Evolutionary conservation across 2,888 invertebrate species (phyloP).

Genomic region (Ametastegia equiseti): DNA sequence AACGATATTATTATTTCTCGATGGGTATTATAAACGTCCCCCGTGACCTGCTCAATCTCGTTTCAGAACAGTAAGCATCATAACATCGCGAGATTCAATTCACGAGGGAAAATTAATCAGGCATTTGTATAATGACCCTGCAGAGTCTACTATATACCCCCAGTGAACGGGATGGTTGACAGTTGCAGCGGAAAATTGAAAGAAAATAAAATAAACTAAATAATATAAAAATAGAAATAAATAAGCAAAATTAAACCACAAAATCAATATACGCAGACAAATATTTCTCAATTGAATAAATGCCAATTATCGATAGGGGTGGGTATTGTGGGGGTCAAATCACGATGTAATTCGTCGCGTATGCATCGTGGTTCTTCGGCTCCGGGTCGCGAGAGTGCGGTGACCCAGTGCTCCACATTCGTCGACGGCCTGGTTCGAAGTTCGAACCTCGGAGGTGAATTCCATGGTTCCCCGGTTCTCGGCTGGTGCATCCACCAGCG

Average conservation of each 20-base stretch:
- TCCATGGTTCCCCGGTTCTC: slow-evolving; percentile 39
- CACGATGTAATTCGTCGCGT: slow-evolving; percentile 39
- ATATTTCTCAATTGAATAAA: slow-evolving; percentile 8
- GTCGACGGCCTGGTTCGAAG: slow-evolving; percentile 53
- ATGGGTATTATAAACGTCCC: not conserved
- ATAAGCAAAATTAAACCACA: not conserved
- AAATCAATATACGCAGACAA: not conserved
- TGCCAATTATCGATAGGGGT: not conserved
- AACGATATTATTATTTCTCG: not conserved
- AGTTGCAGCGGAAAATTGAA: not conserved
- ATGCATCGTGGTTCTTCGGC: slow-evolving; percentile 40
- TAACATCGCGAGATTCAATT: not conserved
- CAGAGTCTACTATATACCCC: not conserved
- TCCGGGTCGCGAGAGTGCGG: slow-evolving; percentile 66
- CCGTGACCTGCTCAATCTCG: slow-evolving; percentile 17
- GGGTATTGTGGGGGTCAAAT: slow-evolving; percentile 22
- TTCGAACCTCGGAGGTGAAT: slow-evolving; percentile 41
- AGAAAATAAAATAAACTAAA: not conserved
- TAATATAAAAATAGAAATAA: not conserved
- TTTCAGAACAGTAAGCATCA: not conserved
- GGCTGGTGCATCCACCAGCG: slow-evolving; percentile 20
- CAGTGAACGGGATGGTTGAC: not conserved
- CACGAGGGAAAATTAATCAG: slow-evolving; percentile 3
- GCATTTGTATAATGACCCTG: not conserved
- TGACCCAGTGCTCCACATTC: slow-evolving; percentile 75